These are phyloP conservation scores for Heteropelma amictum DNA, from an alignment of 2,888 invertebrate species.

Conservation along the genomic window DNA sequence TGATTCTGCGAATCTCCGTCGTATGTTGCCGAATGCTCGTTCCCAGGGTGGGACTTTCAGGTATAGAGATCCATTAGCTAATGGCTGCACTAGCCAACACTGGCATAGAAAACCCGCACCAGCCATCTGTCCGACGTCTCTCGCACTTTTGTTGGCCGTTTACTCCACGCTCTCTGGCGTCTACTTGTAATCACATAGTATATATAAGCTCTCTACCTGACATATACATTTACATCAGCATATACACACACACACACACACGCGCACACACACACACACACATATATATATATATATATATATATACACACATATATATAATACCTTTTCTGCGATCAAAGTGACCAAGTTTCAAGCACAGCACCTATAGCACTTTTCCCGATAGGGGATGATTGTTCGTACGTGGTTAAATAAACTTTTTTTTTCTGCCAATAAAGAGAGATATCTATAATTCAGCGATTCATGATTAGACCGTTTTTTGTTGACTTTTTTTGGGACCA, in stretches of 20 bases:
- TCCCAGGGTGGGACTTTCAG: conserved; percentile 62
- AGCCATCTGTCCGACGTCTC: conserved; percentile 74
- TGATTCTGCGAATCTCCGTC: conserved; percentile 27
- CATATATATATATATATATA: neutral
- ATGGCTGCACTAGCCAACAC: conserved; percentile 64
- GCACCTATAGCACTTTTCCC: neutral
- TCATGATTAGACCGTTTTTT: no score
- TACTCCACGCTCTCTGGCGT: conserved; percentile 48
- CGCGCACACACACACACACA: neutral
- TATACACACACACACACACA: neutral
- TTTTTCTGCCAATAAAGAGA: no score
- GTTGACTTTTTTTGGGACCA: no score
- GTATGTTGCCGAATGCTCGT: conserved; percentile 35
- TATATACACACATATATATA: neutral
- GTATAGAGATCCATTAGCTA: conserved; percentile 75
- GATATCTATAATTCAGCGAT: no score
- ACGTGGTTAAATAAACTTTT: neutral
- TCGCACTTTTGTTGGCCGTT: conserved; percentile 57
- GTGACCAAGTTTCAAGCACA: neutral
- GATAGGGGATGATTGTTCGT: neutral
- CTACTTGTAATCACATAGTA: conserved; percentile 2
- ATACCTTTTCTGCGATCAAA: conserved; percentile 6
- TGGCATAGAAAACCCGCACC: conserved; percentile 55
- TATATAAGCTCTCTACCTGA: neutral
- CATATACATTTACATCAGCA: no score